These are phyloP conservation scores for Clarias gariepinus DNA, from an alignment of 2,113 vertebrate genomes.

Conservation along the genomic window DNA sequence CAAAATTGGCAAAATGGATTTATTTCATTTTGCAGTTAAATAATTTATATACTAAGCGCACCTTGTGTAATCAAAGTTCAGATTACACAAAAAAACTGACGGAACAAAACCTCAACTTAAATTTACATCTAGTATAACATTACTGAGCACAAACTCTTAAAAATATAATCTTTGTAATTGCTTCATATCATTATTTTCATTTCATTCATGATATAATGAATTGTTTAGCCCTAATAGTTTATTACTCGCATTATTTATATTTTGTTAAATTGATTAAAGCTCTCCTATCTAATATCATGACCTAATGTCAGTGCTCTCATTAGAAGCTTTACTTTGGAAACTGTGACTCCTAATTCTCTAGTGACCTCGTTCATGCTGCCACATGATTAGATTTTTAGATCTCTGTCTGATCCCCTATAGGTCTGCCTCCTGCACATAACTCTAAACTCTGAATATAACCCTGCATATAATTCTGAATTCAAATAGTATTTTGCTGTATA, in stretches of 20 bases:
- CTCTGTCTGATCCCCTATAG: constrained; percentile 9
- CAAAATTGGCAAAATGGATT: too few relatives aligned
- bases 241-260: neutral
- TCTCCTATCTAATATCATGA: neutral
- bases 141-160: neutral
- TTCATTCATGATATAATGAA: neutral
- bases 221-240: neutral
- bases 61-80: neutral
- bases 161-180: neutral
- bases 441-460: neutral
- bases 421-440: neutral
- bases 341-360: neutral
- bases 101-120: neutral
- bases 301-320: too few relatives aligned
- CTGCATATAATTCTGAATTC: neutral
- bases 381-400: neutral
- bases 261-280: neutral
- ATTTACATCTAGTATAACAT: neutral
- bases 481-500: neutral
- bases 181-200: neutral
- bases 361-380: neutral
- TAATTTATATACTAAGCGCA: neutral
- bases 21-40: too few relatives aligned
- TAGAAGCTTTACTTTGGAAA: neutral
- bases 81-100: neutral